These are phyloP conservation scores for Chiloscyllium punctatum DNA, from an alignment of 2,797 vertebrate genomes.

Conservation along the genomic window DNA sequence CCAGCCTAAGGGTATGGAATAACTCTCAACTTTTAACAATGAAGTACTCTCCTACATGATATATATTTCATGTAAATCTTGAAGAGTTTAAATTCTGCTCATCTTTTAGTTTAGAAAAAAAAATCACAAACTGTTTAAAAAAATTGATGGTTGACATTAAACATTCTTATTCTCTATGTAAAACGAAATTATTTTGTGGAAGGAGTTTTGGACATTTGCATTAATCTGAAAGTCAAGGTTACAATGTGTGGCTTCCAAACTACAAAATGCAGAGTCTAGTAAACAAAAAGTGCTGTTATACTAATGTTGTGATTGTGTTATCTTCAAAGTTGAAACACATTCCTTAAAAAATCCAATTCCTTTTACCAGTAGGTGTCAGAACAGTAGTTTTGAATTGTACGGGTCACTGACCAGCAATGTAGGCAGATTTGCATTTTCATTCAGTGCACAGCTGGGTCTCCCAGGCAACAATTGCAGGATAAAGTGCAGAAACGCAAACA, in stretches of 20 bases:
- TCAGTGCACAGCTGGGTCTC: conserved; percentile 30
- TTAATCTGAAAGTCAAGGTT: neutral
- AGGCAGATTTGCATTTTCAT: conserved; percentile 30
- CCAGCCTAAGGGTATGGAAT: neutral
- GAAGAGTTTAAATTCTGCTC: neutral
- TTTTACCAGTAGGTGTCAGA: conserved; percentile 33
- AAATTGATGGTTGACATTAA: neutral
- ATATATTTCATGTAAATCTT: neutral
- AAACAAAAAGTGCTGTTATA: neutral
- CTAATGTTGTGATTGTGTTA: neutral
- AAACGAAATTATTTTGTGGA: conserved; percentile 2
- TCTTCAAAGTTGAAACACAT: conserved; percentile 8
- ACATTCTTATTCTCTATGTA: neutral
- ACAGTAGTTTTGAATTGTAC: conserved; percentile 5
- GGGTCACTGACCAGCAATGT: conserved; percentile 26
- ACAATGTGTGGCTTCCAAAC: neutral
- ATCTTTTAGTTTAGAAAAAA: neutral
- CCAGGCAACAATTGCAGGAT: conserved; percentile 34
- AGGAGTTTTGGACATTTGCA: neutral
- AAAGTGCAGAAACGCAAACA: conserved; percentile 7
- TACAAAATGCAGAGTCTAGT: neutral
- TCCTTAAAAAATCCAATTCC: neutral
- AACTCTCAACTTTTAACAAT: neutral
- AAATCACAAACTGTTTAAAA: neutral
- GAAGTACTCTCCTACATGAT: neutral